Base-by-base conservation (phyloP, 2,113 vertebrate species). In the Spea multiplicata region DNA sequence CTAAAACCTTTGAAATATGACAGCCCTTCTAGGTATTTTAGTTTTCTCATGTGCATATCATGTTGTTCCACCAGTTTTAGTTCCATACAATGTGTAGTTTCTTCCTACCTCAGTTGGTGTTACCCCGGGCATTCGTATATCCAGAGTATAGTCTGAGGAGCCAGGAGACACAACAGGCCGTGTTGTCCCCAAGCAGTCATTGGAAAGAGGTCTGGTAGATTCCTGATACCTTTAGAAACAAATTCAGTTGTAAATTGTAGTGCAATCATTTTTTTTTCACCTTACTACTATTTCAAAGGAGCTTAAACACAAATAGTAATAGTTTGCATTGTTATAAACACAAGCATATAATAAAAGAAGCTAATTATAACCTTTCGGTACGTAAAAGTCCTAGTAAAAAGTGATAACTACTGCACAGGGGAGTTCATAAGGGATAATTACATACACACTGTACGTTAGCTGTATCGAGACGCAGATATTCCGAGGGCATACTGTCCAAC, bases 41-140 rank as follows among this genome's bases (percentile, higher is more conserved):
- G 30, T 30, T 30, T 30, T 2, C 30, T 30, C 30, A 30, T 30
- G 30, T 30, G 30, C 30, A 30, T 30, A 30, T 30, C 30, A 30
- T 30, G 30, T 30, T 30, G 30, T 30, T 30, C 30, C 30, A 1
- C 30, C 30, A 30, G 30, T 2, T 30, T 30, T 30, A 30, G 30
- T 30, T 30, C 30, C 30, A 30, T 30, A 30, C 30, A 30, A 30
- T 30, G 30, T 4, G 53, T 1, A 9, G 8, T 70, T 55, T 73
- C 49, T 45, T 80, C 94, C 93, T 83, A 99, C 97, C 92, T 83
- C 86, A 78, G 91, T 84, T 13, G 97, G 97, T 0, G 88, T 88
- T 16, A 99, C 93, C 0, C 94, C 95, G n/a, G 96, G 97, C 95
- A 98, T 97, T 57, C 91, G 93, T 67, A 99, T 86, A 64, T 97